These are phyloP conservation scores for Hiodon alosoides DNA, from an alignment of 2,113 vertebrate species.

Conservation along the genomic window DNA sequence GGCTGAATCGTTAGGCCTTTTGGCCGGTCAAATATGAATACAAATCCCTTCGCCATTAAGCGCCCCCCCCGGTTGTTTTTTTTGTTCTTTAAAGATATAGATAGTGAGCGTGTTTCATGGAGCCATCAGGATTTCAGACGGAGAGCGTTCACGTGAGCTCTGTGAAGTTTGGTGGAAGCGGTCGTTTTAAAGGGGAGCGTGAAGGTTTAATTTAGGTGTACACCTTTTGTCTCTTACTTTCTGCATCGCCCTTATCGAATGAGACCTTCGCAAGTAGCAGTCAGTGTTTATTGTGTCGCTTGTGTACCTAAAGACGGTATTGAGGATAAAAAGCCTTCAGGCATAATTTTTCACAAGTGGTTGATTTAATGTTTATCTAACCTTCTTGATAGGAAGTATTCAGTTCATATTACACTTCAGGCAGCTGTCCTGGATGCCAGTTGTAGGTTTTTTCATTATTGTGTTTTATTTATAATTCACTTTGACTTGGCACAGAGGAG, in stretches of 20 bases:
- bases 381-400: no score
- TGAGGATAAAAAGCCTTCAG: no score
- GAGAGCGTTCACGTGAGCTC: neutral
- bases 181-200: constrained; percentile 9
- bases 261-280: no score
- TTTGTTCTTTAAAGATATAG: neutral
- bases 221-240: constrained; percentile 10
- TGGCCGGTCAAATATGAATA: neutral
- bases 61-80: neutral
- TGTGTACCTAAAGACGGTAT: neutral
- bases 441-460: no score
- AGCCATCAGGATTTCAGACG: neutral
- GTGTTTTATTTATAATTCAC: no score
- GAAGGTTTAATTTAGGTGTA: neutral
- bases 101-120: neutral
- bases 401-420: no score
- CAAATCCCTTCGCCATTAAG: neutral
- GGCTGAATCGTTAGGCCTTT: neutral
- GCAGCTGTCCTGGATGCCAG: no score
- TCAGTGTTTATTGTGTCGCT: neutral
- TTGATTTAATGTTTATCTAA: no score
- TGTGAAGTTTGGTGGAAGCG: neutral
- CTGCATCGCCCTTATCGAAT: neutral
- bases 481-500: no score
- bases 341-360: no score